A percentile compares a stretch with the other conserved stretches of the same genome.
Evolutionary conservation across 2,888 invertebrate species (phyloP).

Genomic region (Lydus trimaculatus): DNA sequence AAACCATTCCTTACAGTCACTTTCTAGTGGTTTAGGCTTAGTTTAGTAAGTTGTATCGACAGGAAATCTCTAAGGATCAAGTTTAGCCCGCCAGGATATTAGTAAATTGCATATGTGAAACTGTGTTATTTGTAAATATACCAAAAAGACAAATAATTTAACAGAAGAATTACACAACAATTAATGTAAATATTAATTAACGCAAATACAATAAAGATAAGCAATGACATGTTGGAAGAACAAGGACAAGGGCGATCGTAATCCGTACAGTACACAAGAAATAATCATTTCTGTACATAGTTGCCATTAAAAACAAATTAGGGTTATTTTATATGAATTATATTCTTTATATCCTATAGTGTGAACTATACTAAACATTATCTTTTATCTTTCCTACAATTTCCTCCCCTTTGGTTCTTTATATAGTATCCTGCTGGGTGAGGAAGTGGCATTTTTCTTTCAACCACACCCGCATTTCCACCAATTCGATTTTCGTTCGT

Average conservation of each 20-base stretch:
- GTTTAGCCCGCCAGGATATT: too few species aligned
- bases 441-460: neutral
- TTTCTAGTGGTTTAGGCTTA: too few species aligned
- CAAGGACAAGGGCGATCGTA: constrained; percentile 1
- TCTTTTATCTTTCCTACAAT: neutral
- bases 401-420: neutral
- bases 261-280: neutral
- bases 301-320: too few species aligned
- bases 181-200: constrained; percentile 4
- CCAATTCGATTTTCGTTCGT: neutral
- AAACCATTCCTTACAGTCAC: too few species aligned
- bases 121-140: neutral
- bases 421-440: neutral
- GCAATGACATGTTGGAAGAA: neutral
- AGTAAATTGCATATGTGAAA: neutral
- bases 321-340: too few species aligned
- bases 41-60: too few species aligned
- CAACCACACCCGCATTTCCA: neutral
- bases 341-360: too few species aligned
- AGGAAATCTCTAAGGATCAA: too few species aligned
- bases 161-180: neutral
- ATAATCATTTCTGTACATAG: neutral
- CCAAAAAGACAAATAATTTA: neutral
- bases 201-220: constrained; percentile 6
- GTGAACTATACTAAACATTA: too few species aligned